Evolutionary conservation across 1,140 invertebrate genomes (phyloP), one percentile per base, ranked within the genome.

Genomic region (Xylocopa sonorina): DNA sequence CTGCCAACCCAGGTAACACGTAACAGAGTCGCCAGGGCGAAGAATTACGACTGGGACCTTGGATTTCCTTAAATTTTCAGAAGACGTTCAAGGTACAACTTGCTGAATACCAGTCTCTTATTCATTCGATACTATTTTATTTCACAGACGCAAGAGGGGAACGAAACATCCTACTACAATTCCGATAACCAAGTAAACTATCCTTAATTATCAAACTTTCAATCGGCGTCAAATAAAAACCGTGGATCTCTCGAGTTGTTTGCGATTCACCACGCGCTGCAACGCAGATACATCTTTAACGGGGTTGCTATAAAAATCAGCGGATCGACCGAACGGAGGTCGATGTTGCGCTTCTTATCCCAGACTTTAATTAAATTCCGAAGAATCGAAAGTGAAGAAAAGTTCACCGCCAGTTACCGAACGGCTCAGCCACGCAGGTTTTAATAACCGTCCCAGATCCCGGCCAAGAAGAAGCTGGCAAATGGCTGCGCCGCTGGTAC

Each of bases 381-480:
- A 88, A 82, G 86, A 87, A 85, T 88, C 83, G 83, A 72, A 82
- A 82, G 78, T 75, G 77, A 69, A 85, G 67, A 74, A 73, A 77
- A 85, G 79, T 85, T 84, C 38, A 77, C 46, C 73, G 55, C 24
- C 68, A 64, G 57, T 78, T 66, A 81, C 78, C 62, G 67, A 81
- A 73, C 80, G 83, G 72, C 66, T 81, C 81, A 78, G 84, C 82
- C 79, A 83, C 84, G 83, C 84, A 73, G 73, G 74, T 87, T 88
- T 87, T 88, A 87, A 88, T 87, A 87, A 87, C 81, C 86, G 57
- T 76, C 75, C 67, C 57, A 43, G 69, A 74, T 77, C 55, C 14
- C 38, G 68, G 83, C n/a, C 82, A 89, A 83, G 83, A 82, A 88
- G 81, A 89, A 88, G 83, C 87, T 90, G 89, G 88, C 87, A 90